A percentile compares a stretch with the other conserved stretches of the same genome.
Conservation (phyloP, 1,140 invertebrate genomes). For the Coptotermes formosanus region DNA sequence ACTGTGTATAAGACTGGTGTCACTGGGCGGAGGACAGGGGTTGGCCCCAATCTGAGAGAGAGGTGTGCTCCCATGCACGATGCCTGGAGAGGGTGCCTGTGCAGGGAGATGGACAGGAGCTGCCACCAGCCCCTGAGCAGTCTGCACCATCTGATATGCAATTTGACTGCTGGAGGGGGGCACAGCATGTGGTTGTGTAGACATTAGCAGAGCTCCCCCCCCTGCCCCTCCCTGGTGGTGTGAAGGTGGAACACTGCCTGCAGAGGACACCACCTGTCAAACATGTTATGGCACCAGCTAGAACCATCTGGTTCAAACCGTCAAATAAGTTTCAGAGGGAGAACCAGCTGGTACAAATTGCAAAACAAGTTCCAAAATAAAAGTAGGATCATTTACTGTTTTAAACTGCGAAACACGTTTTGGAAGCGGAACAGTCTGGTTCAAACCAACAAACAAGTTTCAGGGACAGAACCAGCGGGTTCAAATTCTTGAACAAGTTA, state of each 20-base stretch:
- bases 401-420: conserved; percentile 14
- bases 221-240: conserved; percentile 35
- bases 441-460: not conserved
- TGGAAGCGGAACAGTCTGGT: too few species aligned
- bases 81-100: conserved; percentile 24
- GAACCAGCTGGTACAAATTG: not conserved
- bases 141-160: conserved; percentile 55
- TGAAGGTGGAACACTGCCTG: conserved; percentile 53
- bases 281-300: conserved; percentile 38
- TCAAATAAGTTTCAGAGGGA: not conserved
- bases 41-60: conserved; percentile 80
- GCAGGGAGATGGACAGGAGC: conserved; percentile 53
- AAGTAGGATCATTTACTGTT: not conserved
- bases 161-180: conserved; percentile 36
- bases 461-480: not conserved
- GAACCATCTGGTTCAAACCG: conserved; percentile 30
- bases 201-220: conserved; percentile 26
- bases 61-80: conserved; percentile 79
- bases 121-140: conserved; percentile 54
- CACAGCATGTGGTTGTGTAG: not conserved
- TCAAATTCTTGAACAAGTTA: not conserved
- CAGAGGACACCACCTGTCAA: conserved; percentile 58
- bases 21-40: conserved; percentile 47
- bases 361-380: too few species aligned
- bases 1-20: conserved; percentile 21